phyloP scores from a whole-genome alignment of 92 coral and sea anemone genomes.

The Siderastrea siderea region DNA sequence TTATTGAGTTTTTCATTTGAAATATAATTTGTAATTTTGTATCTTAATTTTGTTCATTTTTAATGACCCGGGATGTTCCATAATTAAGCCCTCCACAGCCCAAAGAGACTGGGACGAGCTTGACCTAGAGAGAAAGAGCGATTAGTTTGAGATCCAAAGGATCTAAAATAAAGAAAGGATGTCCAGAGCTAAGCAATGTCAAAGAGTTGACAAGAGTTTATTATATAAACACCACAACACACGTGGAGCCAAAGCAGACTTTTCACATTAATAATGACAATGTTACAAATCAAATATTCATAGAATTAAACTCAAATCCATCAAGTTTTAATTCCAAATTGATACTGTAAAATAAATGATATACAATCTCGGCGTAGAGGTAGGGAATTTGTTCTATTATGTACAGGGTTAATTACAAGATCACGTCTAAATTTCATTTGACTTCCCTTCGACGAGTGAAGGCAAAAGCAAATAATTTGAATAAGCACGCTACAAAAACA shows the following conservation, averaged over 20 bases:
- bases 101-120: too few relatives aligned
- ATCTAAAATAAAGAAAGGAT: background rate
- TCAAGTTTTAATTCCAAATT: conserved; percentile 51
- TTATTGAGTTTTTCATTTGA: too few relatives aligned
- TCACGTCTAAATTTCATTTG: conserved; percentile 16
- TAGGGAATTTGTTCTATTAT: conserved; percentile 30
- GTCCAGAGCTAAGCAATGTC: background rate
- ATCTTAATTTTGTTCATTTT: too few relatives aligned
- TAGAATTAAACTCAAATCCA: conserved; percentile 45
- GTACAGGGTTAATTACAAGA: conserved; percentile 41
- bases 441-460: conserved; percentile 13
- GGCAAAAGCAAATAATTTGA: conserved; percentile 2
- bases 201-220: conserved; percentile 1
- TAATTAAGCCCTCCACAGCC: too few relatives aligned
- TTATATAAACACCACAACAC: conserved; percentile 14
- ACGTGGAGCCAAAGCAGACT: conserved; percentile 11
- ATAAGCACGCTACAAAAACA: conserved; percentile 7
- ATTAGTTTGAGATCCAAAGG: too few relatives aligned
- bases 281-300: conserved; percentile 17
- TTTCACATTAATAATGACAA: background rate
- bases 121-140: background rate
- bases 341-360: conserved; percentile 50
- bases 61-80: too few relatives aligned
- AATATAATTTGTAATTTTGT: too few relatives aligned
- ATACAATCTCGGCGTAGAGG: conserved; percentile 41